phyloP scores from a whole-genome alignment of 2,113 vertebrate genomes.

The Motacilla alba region DNA sequence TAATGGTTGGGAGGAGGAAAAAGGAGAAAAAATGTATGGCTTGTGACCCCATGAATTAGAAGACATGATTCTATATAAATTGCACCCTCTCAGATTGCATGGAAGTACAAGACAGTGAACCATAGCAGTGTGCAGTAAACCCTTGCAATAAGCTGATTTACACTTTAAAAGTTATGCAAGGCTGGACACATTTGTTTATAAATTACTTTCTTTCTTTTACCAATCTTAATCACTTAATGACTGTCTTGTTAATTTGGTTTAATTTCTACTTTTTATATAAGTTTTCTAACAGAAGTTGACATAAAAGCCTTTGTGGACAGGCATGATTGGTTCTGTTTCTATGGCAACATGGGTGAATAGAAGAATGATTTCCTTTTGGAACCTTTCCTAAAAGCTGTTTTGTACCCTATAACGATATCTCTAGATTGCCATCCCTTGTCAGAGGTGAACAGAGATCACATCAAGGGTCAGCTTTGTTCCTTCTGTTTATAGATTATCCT shows the following conservation, averaged over 20 bases:
- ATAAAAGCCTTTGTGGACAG: constrained; percentile 72
- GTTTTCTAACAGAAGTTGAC: constrained; percentile 76
- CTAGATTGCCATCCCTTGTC: constrained; percentile 70
- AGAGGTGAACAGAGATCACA: constrained; percentile 71
- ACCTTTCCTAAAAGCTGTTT: constrained; percentile 74
- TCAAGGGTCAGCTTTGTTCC: constrained; percentile 72
- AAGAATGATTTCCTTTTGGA: constrained; percentile 79
- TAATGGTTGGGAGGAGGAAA: neutral
- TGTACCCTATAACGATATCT: constrained; percentile 69
- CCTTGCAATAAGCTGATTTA: neutral
- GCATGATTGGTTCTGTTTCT: constrained; percentile 77
- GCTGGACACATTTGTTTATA: neutral
- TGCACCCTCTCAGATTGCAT: neutral
- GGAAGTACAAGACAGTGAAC: neutral
- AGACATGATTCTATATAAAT: neutral
- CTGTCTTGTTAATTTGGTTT: constrained; percentile 63
- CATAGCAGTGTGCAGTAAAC: neutral
- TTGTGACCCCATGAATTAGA: neutral
- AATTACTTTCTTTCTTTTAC: neutral
- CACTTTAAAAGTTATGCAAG: neutral
- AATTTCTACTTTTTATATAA: constrained; percentile 70
- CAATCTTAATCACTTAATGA: constrained; percentile 46
- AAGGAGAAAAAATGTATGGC: neutral
- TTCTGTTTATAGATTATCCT: constrained; percentile 73
- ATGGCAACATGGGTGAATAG: constrained; percentile 73